A percentile compares a stretch with the other conserved stretches of the same genome.
phyloP scores from a whole-genome alignment of 1,140 invertebrate species.

The Drosophila takahashii region DNA sequence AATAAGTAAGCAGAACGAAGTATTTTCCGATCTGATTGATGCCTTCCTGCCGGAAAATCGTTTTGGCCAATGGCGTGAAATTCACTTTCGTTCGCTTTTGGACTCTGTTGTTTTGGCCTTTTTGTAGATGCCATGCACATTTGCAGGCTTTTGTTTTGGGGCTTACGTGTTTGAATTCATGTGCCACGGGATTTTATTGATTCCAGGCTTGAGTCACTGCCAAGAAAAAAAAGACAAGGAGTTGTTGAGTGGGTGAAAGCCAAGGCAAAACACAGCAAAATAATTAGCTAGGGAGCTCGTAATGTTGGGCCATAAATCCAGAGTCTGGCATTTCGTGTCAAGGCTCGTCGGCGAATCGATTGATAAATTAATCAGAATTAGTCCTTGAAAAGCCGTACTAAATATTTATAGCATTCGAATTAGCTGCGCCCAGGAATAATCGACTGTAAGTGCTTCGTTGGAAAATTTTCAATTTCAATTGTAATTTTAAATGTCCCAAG shows the following conservation, averaged over 20 bases:
- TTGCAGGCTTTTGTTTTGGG: constrained; percentile 34
- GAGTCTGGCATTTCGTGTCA: constrained; percentile 74
- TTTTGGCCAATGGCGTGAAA: constrained; percentile 77
- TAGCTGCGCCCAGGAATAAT: constrained; percentile 24
- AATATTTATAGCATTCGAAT: constrained; percentile 72
- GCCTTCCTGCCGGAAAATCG: constrained; percentile 71
- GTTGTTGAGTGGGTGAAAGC: constrained; percentile 34
- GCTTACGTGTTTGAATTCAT: constrained; percentile 64
- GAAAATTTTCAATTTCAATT: constrained; percentile 73
- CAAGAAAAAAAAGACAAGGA: constrained; percentile 20
- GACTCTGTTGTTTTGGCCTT: constrained; percentile 20
- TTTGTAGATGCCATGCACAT: constrained; percentile 32
- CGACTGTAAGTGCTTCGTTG: constrained; percentile 22
- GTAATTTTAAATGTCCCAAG: constrained; percentile 77
- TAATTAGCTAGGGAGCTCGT: constrained; percentile 66
- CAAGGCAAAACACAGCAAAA: constrained; percentile 42
- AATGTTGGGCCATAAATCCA: constrained; percentile 71
- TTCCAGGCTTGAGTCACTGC: constrained; percentile 43
- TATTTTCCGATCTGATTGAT: constrained; percentile 68
- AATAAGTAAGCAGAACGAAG: constrained; percentile 34
- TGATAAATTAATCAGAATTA: constrained; percentile 80
- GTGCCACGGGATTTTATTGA: constrained; percentile 68
- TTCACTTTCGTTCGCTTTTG: constrained; percentile 64
- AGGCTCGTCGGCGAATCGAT: constrained; percentile 70
- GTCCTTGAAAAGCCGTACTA: constrained; percentile 75